phyloP scores from a whole-genome alignment of 64 coral and sea anemone species.

The Catalaphyllia jardinei region DNA sequence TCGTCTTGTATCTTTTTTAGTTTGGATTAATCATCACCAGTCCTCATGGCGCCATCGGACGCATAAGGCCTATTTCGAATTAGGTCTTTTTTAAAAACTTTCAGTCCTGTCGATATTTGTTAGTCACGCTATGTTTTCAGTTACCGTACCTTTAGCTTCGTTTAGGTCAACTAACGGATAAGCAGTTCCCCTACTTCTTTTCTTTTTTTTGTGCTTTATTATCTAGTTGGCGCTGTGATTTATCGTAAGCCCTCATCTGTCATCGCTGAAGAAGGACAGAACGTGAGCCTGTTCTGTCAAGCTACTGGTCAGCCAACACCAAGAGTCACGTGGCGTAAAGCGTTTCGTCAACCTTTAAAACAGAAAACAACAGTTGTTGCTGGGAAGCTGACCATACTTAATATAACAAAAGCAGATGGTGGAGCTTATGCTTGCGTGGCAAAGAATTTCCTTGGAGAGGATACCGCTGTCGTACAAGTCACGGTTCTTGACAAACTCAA shows the following conservation, averaged over 20 bases:
- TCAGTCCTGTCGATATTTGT: too few species aligned
- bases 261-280: constrained; percentile 43
- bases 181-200: not conserved
- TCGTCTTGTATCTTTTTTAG: too few species aligned
- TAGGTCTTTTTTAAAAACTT: too few species aligned
- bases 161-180: too few species aligned
- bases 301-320: constrained; percentile 42
- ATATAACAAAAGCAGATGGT: not conserved
- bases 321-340: constrained; percentile 38
- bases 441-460: constrained; percentile 36
- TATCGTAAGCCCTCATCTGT: constrained; percentile 4
- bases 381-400: not conserved
- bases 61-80: too few species aligned
- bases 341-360: not conserved
- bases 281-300: constrained; percentile 9
- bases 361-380: not conserved
- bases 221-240: constrained; percentile 21
- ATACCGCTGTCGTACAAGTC: not conserved
- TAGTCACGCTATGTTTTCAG: too few species aligned
- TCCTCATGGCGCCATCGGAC: too few species aligned
- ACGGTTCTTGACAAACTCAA: constrained; percentile 15
- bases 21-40: too few species aligned
- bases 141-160: too few species aligned
- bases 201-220: not conserved
- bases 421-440: constrained; percentile 20